Base-by-base conservation (phyloP, 2,888 invertebrate species). In the Aspidapion aeneum region DNA sequence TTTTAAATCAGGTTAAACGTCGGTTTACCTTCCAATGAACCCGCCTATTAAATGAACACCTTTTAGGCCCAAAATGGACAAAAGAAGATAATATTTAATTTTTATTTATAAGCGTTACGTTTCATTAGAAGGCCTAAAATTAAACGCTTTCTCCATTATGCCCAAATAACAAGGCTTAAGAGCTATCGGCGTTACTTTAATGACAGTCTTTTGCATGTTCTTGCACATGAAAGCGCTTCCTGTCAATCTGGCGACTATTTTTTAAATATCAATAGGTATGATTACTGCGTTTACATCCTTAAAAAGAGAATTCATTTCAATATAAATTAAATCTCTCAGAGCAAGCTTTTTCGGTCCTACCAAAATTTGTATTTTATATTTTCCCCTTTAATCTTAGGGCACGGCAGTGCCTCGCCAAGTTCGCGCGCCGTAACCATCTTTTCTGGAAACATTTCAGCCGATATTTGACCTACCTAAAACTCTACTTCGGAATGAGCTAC, bases 81-180 rank as follows among this genome's bases (percentile, higher is more conserved):
- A 35, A 35, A 35, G 35, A 35, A 35, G 3, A 35, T 35, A n/a
- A 35, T 35, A 35, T 35, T 35, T 35, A 35, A 35, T 35, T 35
- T 35, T 35, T 35, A 35, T 35, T 7, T 35, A 35, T n/a, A 35
- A 7, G 51, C 58, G 19, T 58, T 51, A 59, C 59, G 51, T 59
- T 58, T 59, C 52, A 59, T 59, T 59, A 59, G 49, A 52, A 19
- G 51, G 22, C 52, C 59, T 18, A 59, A 59, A 50, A 59, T 59
- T 59, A 59, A 52, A 50, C 58, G 59, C 59, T 59, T 59, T 59
- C 59, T 59, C 51, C 52, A 59, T 59, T 52, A 59, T 52, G 35
- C 35, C 12, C 35, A 35, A 35, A 35, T 35, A 35, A 35, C 35
- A 35, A 7, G 35, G 5, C 12, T 35, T 35, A 12, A 12, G 35